Percentiles rank a stretch among this genome's conserved stretches.
These are phyloP conservation scores for Erpetoichthys calabaricus DNA, from an alignment of 2,797 vertebrate genomes.

Conservation along the genomic window DNA sequence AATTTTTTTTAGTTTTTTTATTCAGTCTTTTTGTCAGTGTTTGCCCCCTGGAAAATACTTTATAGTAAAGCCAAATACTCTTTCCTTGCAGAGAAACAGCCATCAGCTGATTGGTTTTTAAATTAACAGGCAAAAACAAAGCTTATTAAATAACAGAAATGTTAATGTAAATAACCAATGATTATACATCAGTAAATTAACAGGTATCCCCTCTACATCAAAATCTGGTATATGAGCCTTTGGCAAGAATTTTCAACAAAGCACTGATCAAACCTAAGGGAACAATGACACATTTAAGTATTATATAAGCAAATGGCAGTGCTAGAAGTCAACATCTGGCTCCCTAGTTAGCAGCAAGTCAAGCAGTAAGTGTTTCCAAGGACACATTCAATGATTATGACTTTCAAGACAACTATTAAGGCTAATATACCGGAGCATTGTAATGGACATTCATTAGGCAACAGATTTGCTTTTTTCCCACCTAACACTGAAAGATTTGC, in stretches of 20 bases:
- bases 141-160: too few species aligned
- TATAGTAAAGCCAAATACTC: too few species aligned
- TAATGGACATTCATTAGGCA: too few species aligned
- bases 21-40: too few species aligned
- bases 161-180: slow-evolving; percentile 56
- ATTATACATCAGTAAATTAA: slow-evolving; percentile 65
- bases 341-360: slow-evolving; percentile 41
- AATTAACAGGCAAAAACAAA: too few species aligned
- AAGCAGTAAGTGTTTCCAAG: slow-evolving; percentile 46
- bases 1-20: too few species aligned
- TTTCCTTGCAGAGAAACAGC: too few species aligned
- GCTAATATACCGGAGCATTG: slow-evolving; percentile 7
- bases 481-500: too few species aligned
- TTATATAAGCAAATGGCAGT: slow-evolving; percentile 31
- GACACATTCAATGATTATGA: slow-evolving; percentile 28
- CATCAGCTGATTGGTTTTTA: too few species aligned
- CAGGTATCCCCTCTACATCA: slow-evolving; percentile 39
- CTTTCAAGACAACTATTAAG: slow-evolving; percentile 35
- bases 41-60: too few species aligned
- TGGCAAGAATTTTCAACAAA: slow-evolving; percentile 3
- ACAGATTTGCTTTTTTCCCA: too few species aligned
- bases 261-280: slow-evolving; percentile 30
- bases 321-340: slow-evolving; percentile 64
- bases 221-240: slow-evolving; percentile 31
- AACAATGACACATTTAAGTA: slow-evolving; percentile 40